Evolutionary conservation across 2,113 vertebrate genomes (phyloP), one percentile per base, ranked within the genome.

Genomic region (Eidolon helvum): DNA sequence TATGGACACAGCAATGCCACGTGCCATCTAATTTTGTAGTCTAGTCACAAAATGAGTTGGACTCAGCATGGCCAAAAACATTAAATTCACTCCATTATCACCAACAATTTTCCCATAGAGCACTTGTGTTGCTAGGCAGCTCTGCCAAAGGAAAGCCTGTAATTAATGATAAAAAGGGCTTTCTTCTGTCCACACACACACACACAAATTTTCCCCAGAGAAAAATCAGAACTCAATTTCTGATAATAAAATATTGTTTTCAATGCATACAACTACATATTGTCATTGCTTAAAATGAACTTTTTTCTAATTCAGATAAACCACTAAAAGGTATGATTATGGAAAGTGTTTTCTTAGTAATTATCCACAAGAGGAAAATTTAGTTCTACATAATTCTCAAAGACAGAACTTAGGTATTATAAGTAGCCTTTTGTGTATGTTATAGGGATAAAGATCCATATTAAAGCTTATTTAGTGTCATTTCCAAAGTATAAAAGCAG

Each of bases 261-360:
- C 3, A 74, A 82, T 74, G 38, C 18, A 28, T 35, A 92, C 0
- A 87, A 69, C 75, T 65, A 65, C 22, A 89, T 43, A 74, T 6
- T 45, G 50, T 89, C 74, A 89, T 68, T n/a, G 82, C 24, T 82
- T 82, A 72, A 84, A 86, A 85, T 43, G 12, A 79, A 84, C n/a
- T 84, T 84, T 33, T 71, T 35, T 86, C 59, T 55, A 55, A 61
- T 83, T 72, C 38, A 85, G 8, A 72, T 74, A 88, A 87, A 22
- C 53, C 63, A 96, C 43, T 57, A 77, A 84, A 83, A 88, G 35
- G 0, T 93, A 53, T 68, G 30, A 88, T 65, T 48, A 89, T 55
- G 30, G 28, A 93, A 53, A 93, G 14, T 87, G 19, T 82, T 92
- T 96, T 79, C 80, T 90, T 75, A 65, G 26, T 77, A 90, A 82